A percentile compares a stretch with the other conserved stretches of the same genome.
phyloP scores from a whole-genome alignment of 2,797 vertebrate species.

The Nyctalus aviator region DNA sequence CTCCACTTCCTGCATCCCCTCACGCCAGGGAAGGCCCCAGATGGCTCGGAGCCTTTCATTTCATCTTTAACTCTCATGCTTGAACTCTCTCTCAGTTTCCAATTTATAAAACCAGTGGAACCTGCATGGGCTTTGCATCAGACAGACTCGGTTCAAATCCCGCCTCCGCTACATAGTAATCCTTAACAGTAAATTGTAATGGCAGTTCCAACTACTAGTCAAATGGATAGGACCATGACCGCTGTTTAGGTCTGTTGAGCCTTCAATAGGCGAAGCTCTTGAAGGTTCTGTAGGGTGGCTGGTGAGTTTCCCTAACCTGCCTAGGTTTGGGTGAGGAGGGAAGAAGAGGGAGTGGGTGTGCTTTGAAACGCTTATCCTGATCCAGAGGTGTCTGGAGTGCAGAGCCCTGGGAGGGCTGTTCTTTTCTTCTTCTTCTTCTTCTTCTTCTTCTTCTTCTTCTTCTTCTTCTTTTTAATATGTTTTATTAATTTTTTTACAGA shows the following conservation, averaged over 20 bases:
- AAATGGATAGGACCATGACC: background rate
- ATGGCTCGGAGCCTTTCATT: too few species aligned
- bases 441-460: too few species aligned
- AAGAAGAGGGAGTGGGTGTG: background rate
- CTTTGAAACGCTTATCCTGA: background rate
- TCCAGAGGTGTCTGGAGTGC: background rate
- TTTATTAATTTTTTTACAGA: too few species aligned
- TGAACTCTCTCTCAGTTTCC: background rate
- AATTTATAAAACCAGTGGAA: background rate
- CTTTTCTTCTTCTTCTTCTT: too few species aligned
- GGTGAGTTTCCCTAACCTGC: background rate
- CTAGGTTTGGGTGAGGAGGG: background rate
- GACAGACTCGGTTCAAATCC: slow-evolving; percentile 16
- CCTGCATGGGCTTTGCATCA: background rate
- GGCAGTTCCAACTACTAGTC: background rate
- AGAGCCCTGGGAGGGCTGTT: background rate
- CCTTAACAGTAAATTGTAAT: background rate
- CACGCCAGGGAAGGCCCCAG: too few species aligned
- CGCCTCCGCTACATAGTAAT: background rate
- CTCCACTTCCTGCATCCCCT: too few species aligned
- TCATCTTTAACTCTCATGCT: too few species aligned
- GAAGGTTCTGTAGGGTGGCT: background rate
- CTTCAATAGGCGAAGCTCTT: background rate
- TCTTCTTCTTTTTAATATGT: too few species aligned
- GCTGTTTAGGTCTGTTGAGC: background rate